phyloP scores from a whole-genome alignment of 2,888 invertebrate genomes.

The Cephus nigrinus region DNA sequence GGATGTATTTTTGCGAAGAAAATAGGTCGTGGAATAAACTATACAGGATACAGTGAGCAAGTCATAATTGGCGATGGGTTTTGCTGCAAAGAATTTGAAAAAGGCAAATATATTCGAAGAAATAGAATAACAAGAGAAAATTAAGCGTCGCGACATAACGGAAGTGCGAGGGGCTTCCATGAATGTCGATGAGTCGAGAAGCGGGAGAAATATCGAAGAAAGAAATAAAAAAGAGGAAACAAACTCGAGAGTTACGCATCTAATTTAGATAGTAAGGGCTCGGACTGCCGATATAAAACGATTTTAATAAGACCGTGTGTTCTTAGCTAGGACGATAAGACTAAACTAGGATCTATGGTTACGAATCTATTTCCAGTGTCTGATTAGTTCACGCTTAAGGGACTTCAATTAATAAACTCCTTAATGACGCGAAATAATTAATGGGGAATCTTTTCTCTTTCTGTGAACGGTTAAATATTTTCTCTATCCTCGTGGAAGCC shows the following conservation, averaged over 20 bases:
- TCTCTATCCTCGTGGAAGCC: neutral
- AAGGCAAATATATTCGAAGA: neutral
- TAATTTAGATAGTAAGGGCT: neutral
- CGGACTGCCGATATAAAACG: neutral
- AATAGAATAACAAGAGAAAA: neutral
- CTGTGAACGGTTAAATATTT: neutral
- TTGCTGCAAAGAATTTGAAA: neutral
- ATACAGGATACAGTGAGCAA: neutral
- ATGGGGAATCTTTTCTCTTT: neutral
- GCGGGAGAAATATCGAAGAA: neutral
- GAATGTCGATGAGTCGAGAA: neutral
- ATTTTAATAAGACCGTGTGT: neutral
- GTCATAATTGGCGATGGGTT: neutral
- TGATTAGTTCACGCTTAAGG: neutral
- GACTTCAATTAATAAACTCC: neutral
- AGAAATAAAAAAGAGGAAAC: neutral
- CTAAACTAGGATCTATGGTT: neutral
- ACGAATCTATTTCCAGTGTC: neutral
- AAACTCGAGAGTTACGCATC: neutral
- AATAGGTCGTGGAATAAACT: neutral
- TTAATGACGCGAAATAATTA: neutral
- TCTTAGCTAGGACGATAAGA: neutral
- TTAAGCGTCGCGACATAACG: neutral
- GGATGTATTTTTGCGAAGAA: neutral
- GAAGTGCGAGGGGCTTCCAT: neutral